These are phyloP conservation scores for Taurulus bubalis DNA, from an alignment of 2,113 vertebrate species.

Conservation along the genomic window DNA sequence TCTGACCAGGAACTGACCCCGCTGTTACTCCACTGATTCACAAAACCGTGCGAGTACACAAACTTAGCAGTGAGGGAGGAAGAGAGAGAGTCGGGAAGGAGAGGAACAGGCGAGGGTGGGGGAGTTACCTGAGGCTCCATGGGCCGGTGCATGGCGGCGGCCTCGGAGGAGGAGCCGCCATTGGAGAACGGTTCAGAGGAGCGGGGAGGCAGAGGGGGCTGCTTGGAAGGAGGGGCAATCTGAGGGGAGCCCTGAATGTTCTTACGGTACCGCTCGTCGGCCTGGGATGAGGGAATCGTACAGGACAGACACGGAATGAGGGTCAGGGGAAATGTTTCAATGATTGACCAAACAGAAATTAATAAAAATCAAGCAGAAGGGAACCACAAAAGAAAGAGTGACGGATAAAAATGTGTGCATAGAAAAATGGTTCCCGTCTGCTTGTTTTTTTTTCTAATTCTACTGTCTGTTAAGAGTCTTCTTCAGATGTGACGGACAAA, in stretches of 20 bases:
- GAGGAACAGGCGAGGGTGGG: slow-evolving; percentile 30
- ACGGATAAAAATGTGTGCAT: background rate
- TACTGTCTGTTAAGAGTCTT: background rate
- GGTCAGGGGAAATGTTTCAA: background rate
- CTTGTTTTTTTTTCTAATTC: slow-evolving; percentile 5
- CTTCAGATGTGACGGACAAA: background rate
- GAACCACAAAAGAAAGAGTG: slow-evolving; percentile 25
- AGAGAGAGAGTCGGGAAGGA: background rate
- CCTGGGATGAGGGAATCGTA: slow-evolving; percentile 80
- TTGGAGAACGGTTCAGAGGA: slow-evolving; percentile 94
- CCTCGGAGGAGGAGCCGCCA: slow-evolving; percentile 86
- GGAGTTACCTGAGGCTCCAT: slow-evolving; percentile 94
- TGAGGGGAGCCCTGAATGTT: slow-evolving; percentile 96
- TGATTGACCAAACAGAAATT: background rate
- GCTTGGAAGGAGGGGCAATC: slow-evolving; percentile 91
- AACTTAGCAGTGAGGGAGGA: background rate
- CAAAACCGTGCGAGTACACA: background rate
- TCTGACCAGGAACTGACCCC: background rate
- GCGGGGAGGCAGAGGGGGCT: slow-evolving; percentile 94
- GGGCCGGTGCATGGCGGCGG: slow-evolving; percentile 91
- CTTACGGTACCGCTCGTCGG: slow-evolving; percentile 96
- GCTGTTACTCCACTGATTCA: background rate
- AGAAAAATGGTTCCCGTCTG: slow-evolving; percentile 26
- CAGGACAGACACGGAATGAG: slow-evolving; percentile 8
- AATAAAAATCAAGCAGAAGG: slow-evolving; percentile 20